Percentiles rank a stretch among this genome's conserved stretches.
Evolutionary conservation across 2,113 vertebrate genomes (phyloP).

Genomic region (Petroica traversi): DNA sequence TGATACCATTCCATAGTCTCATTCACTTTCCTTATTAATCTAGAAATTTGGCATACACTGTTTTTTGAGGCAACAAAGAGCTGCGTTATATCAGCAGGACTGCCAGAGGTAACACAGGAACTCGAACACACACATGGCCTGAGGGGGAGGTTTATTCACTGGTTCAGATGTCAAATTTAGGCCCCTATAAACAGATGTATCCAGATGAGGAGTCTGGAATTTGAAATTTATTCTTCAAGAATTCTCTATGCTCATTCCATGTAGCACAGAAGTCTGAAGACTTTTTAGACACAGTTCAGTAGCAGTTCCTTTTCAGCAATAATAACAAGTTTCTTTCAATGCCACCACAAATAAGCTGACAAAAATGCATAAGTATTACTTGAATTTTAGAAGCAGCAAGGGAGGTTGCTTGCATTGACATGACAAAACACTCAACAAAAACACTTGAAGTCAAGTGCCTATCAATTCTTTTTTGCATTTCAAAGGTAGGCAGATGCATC

Average conservation of each 20-base stretch:
- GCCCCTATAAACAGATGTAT: background rate
- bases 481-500: background rate
- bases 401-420: background rate
- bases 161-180: background rate
- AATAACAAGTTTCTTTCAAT: background rate
- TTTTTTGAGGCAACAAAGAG: background rate
- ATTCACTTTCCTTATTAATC: background rate
- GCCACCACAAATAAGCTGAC: background rate
- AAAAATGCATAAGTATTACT: background rate
- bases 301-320: background rate
- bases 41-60: background rate
- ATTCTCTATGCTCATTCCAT: background rate
- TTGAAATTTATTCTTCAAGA: background rate
- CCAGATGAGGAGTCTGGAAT: background rate
- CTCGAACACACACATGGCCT: background rate
- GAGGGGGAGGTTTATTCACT: background rate
- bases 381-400: background rate
- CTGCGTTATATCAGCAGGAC: background rate
- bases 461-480: conserved; percentile 22
- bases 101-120: background rate
- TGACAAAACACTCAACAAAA: background rate
- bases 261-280: background rate
- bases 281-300: background rate
- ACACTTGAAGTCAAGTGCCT: background rate
- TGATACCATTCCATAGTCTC: background rate